These are phyloP conservation scores for Prorops nasuta DNA, from an alignment of 1,140 invertebrate genomes.

Conservation along the genomic window DNA sequence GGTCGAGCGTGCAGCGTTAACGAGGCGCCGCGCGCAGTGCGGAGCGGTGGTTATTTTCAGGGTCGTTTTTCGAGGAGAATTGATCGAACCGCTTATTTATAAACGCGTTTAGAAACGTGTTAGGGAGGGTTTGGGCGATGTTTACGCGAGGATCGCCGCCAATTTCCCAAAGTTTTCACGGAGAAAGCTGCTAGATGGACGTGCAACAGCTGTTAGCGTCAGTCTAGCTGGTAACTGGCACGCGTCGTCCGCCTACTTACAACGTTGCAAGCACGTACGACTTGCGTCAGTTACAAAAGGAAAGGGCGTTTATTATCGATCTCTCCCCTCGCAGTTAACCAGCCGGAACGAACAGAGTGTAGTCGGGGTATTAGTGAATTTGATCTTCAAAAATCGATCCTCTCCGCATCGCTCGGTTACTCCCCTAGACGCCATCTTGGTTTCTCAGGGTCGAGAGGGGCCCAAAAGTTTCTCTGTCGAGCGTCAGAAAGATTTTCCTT, in stretches of 20 bases:
- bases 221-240: constrained; percentile 35
- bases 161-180: constrained; percentile 25
- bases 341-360: no score
- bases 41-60: no score
- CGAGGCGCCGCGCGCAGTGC: constrained; percentile 11
- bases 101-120: constrained; percentile 21
- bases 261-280: constrained; percentile 34
- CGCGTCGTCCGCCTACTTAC: constrained; percentile 22
- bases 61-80: neutral
- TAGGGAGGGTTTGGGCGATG: constrained; percentile 30
- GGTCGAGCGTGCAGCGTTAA: no score
- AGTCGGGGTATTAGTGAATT: no score
- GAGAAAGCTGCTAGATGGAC: constrained; percentile 33
- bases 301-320: no score
- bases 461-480: no score
- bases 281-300: constrained; percentile 29
- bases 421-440: no score
- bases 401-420: no score
- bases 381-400: no score
- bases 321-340: no score
- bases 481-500: no score
- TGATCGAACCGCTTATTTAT: neutral
- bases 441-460: no score
- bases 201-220: constrained; percentile 37
- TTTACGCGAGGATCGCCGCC: constrained; percentile 34